phyloP scores from a whole-genome alignment of 1,140 invertebrate genomes.

The Agrilus planipennis region DNA sequence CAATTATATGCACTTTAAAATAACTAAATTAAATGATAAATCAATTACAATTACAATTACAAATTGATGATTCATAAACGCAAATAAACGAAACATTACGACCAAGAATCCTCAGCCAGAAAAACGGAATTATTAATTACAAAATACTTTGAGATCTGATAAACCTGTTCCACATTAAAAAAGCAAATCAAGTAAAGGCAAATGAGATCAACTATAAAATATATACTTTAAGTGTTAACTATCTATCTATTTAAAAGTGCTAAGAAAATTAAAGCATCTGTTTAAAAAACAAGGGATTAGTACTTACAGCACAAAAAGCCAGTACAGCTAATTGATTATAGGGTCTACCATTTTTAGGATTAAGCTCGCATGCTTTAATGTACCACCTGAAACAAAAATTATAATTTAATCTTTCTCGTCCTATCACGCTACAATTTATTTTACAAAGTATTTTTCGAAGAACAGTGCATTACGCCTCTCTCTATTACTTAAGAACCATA shows the following conservation, averaged over 20 bases:
- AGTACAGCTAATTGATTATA: constrained; percentile 92
- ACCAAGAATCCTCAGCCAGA: constrained; percentile 1
- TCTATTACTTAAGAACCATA: not conserved
- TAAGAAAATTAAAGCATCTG: not conserved
- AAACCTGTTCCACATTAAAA: no score
- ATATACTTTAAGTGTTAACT: no score
- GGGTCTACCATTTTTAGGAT: constrained; percentile 88
- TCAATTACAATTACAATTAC: no score
- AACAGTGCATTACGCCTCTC: no score
- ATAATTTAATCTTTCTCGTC: no score
- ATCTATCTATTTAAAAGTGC: constrained; percentile 9
- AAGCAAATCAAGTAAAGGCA: no score
- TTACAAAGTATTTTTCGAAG: no score
- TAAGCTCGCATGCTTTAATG: constrained; percentile 83
- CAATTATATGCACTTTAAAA: no score
- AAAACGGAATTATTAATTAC: not conserved
- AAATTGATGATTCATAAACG: constrained; percentile 9
- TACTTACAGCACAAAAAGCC: constrained; percentile 75
- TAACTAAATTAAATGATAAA: no score
- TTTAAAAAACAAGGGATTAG: not conserved
- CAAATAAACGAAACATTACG: constrained; percentile 7
- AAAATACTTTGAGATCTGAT: no score
- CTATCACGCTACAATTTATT: no score
- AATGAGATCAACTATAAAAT: no score
- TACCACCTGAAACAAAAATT: constrained; percentile 57